These are phyloP conservation scores for Phylloscopus whistleri DNA, from an alignment of 2,113 vertebrate genomes.

Conservation along the genomic window DNA sequence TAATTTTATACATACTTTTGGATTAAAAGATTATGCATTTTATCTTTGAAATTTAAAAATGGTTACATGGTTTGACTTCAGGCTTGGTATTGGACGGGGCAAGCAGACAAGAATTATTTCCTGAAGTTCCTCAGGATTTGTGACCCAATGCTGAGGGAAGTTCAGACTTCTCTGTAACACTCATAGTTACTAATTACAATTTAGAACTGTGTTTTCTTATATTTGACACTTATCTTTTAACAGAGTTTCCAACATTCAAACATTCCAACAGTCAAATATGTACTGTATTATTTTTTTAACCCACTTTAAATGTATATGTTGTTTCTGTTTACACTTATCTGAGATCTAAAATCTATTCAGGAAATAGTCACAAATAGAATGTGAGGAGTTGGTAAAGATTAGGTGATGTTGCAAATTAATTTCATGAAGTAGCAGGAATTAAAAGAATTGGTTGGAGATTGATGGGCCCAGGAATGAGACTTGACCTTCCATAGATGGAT, in stretches of 20 bases:
- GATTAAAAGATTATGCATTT: not conserved
- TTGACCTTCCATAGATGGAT: not conserved
- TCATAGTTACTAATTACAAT: not conserved
- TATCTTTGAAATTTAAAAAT: not conserved
- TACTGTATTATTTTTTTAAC: not conserved
- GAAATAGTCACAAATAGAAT: not conserved
- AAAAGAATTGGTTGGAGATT: not conserved
- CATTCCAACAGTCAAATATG: not conserved
- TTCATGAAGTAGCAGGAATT: not conserved
- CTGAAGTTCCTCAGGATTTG: rapidly evolving
- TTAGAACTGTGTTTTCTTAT: not conserved
- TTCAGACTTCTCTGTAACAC: not conserved
- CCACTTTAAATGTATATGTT: not conserved
- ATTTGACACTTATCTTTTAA: not conserved
- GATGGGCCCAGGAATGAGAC: not conserved
- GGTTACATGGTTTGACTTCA: not conserved
- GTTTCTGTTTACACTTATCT: not conserved
- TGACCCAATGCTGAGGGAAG: not conserved
- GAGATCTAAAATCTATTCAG: not conserved
- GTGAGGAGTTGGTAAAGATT: not conserved
- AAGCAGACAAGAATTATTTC: not conserved
- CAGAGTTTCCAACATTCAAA: not conserved
- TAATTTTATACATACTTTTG: not conserved
- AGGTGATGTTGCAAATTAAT: not conserved
- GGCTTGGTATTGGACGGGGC: not conserved